Percentiles rank a stretch among this genome's conserved stretches.
phyloP scores from a whole-genome alignment of 2,113 vertebrate species.

The Vicugna pacos region DNA sequence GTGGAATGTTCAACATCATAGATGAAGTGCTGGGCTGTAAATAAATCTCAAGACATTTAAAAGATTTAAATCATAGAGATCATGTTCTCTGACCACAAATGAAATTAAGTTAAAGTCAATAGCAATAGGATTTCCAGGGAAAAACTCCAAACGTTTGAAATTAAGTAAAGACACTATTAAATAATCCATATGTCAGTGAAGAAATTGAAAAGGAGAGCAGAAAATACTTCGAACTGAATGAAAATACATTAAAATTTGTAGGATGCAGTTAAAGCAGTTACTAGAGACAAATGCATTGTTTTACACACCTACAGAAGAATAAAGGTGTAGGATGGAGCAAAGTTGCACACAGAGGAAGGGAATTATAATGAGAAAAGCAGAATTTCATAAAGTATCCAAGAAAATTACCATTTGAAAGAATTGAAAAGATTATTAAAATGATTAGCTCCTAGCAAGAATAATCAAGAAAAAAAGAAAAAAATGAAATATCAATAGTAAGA shows the following conservation, averaged over 20 bases:
- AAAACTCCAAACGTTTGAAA: neutral
- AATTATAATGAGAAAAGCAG: neutral
- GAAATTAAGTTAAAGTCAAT: constrained; percentile 1
- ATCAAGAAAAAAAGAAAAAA: neutral
- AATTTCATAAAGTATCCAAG: neutral
- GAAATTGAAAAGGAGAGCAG: constrained; percentile 1
- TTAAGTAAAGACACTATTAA: neutral
- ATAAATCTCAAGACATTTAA: neutral
- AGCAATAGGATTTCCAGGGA: neutral
- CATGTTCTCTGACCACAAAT: neutral
- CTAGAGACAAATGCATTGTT: constrained; percentile 3
- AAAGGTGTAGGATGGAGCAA: neutral
- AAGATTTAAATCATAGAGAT: neutral
- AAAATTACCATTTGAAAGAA: neutral
- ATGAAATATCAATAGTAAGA: neutral
- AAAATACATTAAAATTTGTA: neutral
- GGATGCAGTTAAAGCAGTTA: neutral
- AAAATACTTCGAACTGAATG: neutral
- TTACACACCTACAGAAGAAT: constrained; percentile 8
- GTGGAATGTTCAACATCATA: neutral
- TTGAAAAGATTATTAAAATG: neutral
- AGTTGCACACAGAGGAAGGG: neutral
- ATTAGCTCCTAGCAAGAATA: neutral
- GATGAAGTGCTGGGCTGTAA: neutral
- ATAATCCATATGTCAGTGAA: neutral